Conservation (phyloP, 2,888 invertebrate species). For the Drosophila rellima region DNA sequence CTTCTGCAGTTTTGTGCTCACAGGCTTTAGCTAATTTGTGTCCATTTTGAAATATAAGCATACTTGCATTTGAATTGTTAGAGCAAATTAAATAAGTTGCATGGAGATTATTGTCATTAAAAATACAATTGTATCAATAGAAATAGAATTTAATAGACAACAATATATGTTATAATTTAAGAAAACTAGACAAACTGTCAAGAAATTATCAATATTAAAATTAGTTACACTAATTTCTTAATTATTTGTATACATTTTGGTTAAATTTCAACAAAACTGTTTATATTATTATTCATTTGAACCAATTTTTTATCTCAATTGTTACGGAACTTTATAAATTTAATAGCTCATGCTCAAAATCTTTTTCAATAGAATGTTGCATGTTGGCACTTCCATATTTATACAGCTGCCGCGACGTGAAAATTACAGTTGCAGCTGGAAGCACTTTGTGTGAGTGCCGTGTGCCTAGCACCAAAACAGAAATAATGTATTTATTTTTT, state of each 20-base stretch:
- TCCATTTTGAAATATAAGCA: too few relatives aligned
- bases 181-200: too few relatives aligned
- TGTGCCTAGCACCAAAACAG: constrained; percentile 22
- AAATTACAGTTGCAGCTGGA: constrained; percentile 50
- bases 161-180: too few relatives aligned
- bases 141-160: too few relatives aligned
- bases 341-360: constrained; percentile 10
- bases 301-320: background rate
- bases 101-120: constrained; percentile 52
- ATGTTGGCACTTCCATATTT: constrained; percentile 39
- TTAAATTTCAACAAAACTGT: too few relatives aligned
- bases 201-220: too few relatives aligned
- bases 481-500: constrained; percentile 1
- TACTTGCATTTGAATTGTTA: too few relatives aligned
- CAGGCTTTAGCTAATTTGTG: constrained; percentile 75
- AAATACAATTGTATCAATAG: too few relatives aligned
- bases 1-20: constrained; percentile 43
- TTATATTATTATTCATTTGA: constrained; percentile 23
- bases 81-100: background rate
- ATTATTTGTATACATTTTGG: too few relatives aligned
- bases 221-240: too few relatives aligned
- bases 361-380: background rate
- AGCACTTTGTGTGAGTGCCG: constrained; percentile 29
- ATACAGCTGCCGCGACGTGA: constrained; percentile 41
- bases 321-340: background rate